These are phyloP conservation scores for Tethya wilhelma DNA, from an alignment of 37 sponge, comb jelly and placozoan species.

Conservation along the genomic window DNA sequence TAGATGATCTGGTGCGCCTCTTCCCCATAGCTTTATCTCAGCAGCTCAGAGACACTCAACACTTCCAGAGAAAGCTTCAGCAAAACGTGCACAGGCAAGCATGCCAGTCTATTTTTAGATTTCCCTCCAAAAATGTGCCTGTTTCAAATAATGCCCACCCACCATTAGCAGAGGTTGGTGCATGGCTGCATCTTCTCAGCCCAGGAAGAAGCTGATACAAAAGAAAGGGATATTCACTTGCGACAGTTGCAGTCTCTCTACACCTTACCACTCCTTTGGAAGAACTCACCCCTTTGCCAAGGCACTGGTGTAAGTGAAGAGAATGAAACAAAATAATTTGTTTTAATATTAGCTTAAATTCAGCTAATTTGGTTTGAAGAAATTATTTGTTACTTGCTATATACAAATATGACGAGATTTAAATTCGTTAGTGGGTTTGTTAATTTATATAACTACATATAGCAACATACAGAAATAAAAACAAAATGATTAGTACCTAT, in stretches of 20 bases:
- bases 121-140: background rate
- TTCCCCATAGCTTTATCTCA: background rate
- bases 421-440: too few relatives aligned
- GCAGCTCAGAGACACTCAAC: too few relatives aligned
- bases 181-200: conserved; percentile 23
- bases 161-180: background rate
- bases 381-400: too few relatives aligned
- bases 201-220: background rate
- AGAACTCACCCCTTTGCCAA: conserved; percentile 43
- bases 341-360: too few relatives aligned
- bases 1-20: background rate
- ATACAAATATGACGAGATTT: too few relatives aligned
- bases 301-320: conserved; percentile 60
- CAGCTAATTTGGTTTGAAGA: too few relatives aligned
- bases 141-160: background rate
- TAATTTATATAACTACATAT: too few relatives aligned
- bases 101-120: background rate
- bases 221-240: conserved; percentile 64
- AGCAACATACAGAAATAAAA: too few relatives aligned
- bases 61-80: too few relatives aligned
- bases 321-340: background rate
- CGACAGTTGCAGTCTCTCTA: conserved; percentile 50
- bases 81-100: too few relatives aligned
- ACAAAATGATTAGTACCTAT: too few relatives aligned
- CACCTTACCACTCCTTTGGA: conserved; percentile 60